phyloP scores from a whole-genome alignment of 2,888 invertebrate species.

The Tipula vernalis region DNA sequence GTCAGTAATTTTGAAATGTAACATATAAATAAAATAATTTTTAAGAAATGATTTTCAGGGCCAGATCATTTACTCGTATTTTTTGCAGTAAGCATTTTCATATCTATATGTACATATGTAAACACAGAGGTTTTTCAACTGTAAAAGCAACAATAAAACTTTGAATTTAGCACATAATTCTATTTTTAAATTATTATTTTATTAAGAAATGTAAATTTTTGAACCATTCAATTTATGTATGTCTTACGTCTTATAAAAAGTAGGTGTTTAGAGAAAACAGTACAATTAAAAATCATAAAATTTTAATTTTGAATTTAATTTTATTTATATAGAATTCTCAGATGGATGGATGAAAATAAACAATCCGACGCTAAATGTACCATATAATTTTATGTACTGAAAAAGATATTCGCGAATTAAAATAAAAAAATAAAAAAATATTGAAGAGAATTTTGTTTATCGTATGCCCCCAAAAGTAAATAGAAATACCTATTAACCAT shows the following conservation, averaged over 20 bases:
- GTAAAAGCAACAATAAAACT: background rate
- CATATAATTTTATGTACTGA: no score
- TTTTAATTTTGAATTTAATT: background rate
- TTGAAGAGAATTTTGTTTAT: no score
- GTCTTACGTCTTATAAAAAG: background rate
- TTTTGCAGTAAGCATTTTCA: no score
- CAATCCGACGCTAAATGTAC: no score
- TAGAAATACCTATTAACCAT: background rate
- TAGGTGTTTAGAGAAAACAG: background rate
- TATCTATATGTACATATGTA: background rate
- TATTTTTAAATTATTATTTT: background rate
- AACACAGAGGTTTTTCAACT: background rate
- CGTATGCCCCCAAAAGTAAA: background rate
- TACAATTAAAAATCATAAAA: background rate
- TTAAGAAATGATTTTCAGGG: background rate
- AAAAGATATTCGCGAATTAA: no score
- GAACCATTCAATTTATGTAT: background rate
- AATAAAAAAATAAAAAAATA: no score
- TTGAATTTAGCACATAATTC: background rate
- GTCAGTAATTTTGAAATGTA: background rate
- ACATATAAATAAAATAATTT: background rate
- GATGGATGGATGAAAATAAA: background rate
- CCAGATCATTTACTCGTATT: background rate
- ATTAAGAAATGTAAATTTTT: background rate
- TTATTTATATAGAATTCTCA: background rate